Conservation (phyloP, 2,888 invertebrate genomes). For the Carterocephalus palaemon region DNA sequence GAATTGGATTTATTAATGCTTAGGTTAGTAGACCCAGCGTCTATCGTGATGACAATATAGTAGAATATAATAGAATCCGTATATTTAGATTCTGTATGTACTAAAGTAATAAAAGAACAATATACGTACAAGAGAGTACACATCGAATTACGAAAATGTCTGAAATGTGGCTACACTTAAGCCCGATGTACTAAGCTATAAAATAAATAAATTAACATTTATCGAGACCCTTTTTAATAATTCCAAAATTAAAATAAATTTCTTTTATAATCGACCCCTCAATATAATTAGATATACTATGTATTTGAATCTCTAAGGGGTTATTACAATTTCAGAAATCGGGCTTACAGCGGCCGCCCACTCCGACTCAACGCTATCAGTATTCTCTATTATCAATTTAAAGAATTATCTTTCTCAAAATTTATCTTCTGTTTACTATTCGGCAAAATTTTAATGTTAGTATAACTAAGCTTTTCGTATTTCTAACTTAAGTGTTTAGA, state of each 20-base stretch:
- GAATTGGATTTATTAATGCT: constrained; percentile 29
- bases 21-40: constrained; percentile 31
- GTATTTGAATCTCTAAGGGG: too few species aligned
- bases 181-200: too few species aligned
- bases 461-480: constrained; percentile 54
- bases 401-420: constrained; percentile 2
- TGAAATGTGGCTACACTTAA: too few species aligned
- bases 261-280: too few species aligned
- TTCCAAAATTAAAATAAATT: too few species aligned
- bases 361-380: constrained; percentile 24
- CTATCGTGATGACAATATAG: constrained; percentile 58
- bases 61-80: constrained; percentile 40
- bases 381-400: constrained; percentile 26
- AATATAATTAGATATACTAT: too few species aligned
- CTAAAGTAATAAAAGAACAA: constrained; percentile 32
- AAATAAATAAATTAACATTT: too few species aligned
- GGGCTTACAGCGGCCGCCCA: too few species aligned
- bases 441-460: constrained; percentile 22
- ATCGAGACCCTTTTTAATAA: too few species aligned
- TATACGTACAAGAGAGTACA: constrained; percentile 38
- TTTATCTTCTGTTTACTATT: constrained; percentile 10
- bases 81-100: constrained; percentile 26
- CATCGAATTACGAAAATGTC: constrained; percentile 24
- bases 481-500: constrained; percentile 59
- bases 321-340: too few species aligned